Percentiles rank a stretch among this genome's conserved stretches.
phyloP scores from a whole-genome alignment of 2,113 vertebrate species.

The Butorides virescens region DNA sequence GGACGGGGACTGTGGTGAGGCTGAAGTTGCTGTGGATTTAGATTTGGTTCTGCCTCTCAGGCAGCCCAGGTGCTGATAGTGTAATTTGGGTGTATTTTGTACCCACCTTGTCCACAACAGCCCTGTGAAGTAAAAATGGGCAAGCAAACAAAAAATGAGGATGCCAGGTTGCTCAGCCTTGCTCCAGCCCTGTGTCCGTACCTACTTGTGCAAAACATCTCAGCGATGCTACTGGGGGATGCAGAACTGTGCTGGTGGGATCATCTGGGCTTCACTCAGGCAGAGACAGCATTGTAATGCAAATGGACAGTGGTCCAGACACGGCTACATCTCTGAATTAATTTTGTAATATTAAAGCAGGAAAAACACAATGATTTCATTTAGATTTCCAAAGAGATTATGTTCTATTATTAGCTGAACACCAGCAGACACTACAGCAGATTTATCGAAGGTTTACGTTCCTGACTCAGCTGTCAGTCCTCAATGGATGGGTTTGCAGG shows the following conservation, averaged over 20 bases:
- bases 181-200: neutral
- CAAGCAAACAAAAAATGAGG: accelerated
- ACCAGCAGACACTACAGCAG: neutral
- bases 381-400: neutral
- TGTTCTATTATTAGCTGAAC: neutral
- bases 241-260: neutral
- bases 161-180: neutral
- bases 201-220: neutral
- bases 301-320: neutral
- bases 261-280: neutral
- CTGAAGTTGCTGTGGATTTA: neutral
- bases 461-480: neutral
- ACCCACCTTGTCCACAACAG: neutral
- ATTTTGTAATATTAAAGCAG: neutral
- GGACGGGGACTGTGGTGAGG: neutral
- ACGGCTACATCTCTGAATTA: neutral
- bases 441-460: neutral
- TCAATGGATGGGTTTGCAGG: neutral
- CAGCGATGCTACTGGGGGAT: neutral
- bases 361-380: neutral
- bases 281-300: neutral
- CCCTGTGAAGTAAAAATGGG: accelerated
- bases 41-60: neutral
- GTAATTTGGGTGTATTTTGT: neutral
- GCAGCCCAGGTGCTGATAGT: neutral